phyloP scores from a whole-genome alignment of 30 jellyfish, hydroid and myxozoan species.

The Morbakka virulenta region DNA sequence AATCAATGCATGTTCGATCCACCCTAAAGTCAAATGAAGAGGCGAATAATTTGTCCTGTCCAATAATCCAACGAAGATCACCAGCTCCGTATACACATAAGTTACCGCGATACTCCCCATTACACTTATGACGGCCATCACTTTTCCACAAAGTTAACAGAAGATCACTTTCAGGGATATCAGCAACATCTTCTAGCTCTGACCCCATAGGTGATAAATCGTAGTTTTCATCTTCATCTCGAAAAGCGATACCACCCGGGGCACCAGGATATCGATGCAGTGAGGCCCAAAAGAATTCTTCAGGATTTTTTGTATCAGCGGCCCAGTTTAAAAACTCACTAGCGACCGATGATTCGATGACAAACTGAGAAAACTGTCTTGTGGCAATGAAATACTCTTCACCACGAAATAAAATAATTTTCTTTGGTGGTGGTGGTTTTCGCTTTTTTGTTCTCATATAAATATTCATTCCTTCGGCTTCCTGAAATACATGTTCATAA shows the following conservation, averaged over 20 bases:
- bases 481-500: conserved; percentile 42
- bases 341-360: conserved; percentile 39
- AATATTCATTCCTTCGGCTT: conserved; percentile 47
- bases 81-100: conserved; percentile 67
- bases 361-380: conserved; percentile 57
- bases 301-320: conserved; percentile 85
- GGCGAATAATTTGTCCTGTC: conserved; percentile 85
- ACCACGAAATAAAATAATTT: conserved; percentile 69
- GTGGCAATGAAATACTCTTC: conserved; percentile 78
- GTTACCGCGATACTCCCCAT: conserved; percentile 68
- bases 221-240: conserved; percentile 8
- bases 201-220: neutral
- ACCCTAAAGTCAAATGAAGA: conserved; percentile 80
- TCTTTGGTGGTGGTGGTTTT: conserved; percentile 76
- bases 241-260: conserved; percentile 81
- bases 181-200: conserved; percentile 28
- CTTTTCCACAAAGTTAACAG: conserved; percentile 61
- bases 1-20: conserved; percentile 75
- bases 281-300: conserved; percentile 95
- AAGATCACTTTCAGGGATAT: conserved; percentile 48
- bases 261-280: conserved; percentile 72
- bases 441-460: conserved; percentile 53
- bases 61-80: conserved; percentile 84
- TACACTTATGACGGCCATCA: conserved; percentile 55
- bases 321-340: conserved; percentile 70